Conservation (phyloP, 2,797 vertebrate genomes). For the Pantherophis vulpinus region DNA sequence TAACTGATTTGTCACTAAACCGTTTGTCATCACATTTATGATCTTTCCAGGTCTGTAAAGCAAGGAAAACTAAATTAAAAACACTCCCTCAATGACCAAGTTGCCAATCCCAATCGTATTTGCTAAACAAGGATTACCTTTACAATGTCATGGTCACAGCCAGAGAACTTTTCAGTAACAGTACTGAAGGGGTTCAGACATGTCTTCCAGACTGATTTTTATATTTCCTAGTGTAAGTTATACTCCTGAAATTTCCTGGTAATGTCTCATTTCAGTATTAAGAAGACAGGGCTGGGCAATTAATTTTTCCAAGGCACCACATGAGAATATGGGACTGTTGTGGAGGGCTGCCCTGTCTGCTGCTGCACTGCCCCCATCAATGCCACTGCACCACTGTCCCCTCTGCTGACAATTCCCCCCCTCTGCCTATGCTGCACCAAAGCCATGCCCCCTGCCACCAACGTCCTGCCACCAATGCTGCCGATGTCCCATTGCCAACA, state of each 20-base stretch:
- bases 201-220: background rate
- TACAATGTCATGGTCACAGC: background rate
- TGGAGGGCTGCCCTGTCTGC: background rate
- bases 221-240: background rate
- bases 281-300: background rate
- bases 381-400: background rate
- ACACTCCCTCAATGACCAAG: background rate
- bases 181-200: background rate
- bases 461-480: background rate
- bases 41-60: background rate
- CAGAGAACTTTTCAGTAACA: background rate
- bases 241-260: background rate
- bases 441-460: background rate
- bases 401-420: background rate
- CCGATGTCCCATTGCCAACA: background rate
- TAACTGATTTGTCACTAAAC: background rate
- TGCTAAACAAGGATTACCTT: background rate
- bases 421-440: background rate
- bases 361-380: background rate
- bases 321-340: background rate
- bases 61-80: background rate
- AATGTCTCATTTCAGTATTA: background rate
- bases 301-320: background rate
- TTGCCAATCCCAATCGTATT: background rate
- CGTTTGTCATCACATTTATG: background rate